phyloP scores from a whole-genome alignment of 92 coral and sea anemone genomes.

The Epizoanthus stellaris region DNA sequence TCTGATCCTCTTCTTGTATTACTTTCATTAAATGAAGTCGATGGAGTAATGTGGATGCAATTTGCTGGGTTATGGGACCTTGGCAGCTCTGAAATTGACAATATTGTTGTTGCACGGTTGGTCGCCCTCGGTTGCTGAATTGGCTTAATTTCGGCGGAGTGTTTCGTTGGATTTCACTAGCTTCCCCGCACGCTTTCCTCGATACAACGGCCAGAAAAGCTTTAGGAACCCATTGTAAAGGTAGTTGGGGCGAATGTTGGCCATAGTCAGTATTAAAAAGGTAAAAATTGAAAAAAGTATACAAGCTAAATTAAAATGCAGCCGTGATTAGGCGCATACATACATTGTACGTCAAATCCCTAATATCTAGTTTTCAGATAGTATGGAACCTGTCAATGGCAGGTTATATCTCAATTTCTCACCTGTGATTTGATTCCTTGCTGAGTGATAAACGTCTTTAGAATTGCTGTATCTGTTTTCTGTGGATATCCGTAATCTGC shows the following conservation, averaged over 20 bases:
- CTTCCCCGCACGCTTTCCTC: too few relatives aligned
- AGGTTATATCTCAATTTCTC: not conserved
- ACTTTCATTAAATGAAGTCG: conserved; percentile 1
- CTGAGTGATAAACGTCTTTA: conserved; percentile 96
- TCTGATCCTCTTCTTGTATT: conserved; percentile 27
- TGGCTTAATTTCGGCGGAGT: conserved; percentile 14
- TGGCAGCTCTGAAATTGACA: conserved; percentile 10
- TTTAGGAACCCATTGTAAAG: too few relatives aligned
- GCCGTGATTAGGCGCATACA: too few relatives aligned
- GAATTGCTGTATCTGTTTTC: conserved; percentile 98
- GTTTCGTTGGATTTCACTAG: conserved; percentile 27
- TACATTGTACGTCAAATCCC: too few relatives aligned
- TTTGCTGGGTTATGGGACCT: conserved; percentile 29
- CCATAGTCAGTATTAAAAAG: too few relatives aligned
- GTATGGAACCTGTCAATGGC: too few relatives aligned
- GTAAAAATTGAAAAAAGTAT: too few relatives aligned
- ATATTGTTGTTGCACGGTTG: conserved; percentile 43
- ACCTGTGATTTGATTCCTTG: conserved; percentile 99
- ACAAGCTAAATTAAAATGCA: too few relatives aligned
- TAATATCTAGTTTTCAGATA: too few relatives aligned
- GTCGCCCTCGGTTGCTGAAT: conserved; percentile 21
- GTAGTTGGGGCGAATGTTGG: too few relatives aligned
- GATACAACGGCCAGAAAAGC: too few relatives aligned
- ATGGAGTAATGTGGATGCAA: conserved; percentile 31
- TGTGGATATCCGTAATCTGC: conserved; percentile 99